Conservation (phyloP, 2,113 vertebrate species). For the Heterochromis multidens region DNA sequence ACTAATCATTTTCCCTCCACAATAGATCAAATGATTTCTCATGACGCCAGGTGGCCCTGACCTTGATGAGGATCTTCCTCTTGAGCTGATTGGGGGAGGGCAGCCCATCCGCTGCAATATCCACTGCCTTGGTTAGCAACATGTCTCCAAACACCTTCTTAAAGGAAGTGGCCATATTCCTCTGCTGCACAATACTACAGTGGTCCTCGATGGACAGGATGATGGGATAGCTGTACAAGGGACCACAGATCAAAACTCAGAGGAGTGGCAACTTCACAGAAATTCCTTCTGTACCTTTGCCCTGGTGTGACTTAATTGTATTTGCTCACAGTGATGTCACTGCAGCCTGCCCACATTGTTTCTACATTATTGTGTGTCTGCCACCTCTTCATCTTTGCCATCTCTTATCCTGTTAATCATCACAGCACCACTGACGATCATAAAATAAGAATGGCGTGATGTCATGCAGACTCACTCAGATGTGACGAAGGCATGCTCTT, state of each 20-base stretch:
- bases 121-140: slow-evolving; percentile 93
- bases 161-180: slow-evolving; percentile 93
- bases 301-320: not conserved
- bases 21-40: not conserved
- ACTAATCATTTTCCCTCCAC: not conserved
- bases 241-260: not conserved
- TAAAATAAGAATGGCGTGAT: not conserved
- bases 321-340: not conserved
- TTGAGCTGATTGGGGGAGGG: slow-evolving; percentile 96
- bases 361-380: not conserved
- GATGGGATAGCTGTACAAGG: slow-evolving; percentile 82
- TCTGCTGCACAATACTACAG: slow-evolving; percentile 98
- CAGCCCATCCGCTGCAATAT: slow-evolving; percentile 90
- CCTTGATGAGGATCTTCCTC: slow-evolving; percentile 98
- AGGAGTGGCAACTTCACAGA: not conserved
- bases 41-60: slow-evolving; percentile 29
- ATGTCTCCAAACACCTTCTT: slow-evolving; percentile 96
- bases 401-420: not conserved
- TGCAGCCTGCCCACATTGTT: not conserved
- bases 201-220: slow-evolving; percentile 98
- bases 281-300: not conserved
- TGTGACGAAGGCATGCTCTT: slow-evolving; percentile 95
- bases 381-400: not conserved
- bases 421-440: not conserved
- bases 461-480: slow-evolving; percentile 86